Evolutionary conservation across 2,113 vertebrate species (phyloP).

Genomic region (Ptilorrhoa leucosticta): DNA sequence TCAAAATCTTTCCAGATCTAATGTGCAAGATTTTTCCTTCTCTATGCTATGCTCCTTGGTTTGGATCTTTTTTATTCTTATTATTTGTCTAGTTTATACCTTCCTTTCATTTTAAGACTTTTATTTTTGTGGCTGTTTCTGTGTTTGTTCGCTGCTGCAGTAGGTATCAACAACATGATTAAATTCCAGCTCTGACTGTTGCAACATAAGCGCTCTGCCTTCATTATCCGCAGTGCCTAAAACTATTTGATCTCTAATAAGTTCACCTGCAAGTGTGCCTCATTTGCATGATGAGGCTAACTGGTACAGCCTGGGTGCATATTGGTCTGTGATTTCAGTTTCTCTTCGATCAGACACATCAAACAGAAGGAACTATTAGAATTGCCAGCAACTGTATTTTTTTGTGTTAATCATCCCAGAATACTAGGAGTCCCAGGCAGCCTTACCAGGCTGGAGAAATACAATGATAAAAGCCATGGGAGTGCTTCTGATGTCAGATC

Average conservation of each 20-base stretch:
- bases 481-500: not conserved
- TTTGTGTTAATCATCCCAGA: slow-evolving; percentile 21
- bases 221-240: slow-evolving; percentile 52
- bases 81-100: slow-evolving; percentile 5
- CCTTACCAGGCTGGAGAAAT: not conserved
- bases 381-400: slow-evolving; percentile 25
- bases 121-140: slow-evolving; percentile 60
- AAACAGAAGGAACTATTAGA: slow-evolving; percentile 34
- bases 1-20: not conserved
- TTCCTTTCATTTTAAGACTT: slow-evolving; percentile 19
- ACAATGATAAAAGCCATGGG: not conserved
- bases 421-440: not conserved
- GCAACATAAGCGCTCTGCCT: slow-evolving; percentile 39
- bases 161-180: slow-evolving; percentile 58
- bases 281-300: slow-evolving; percentile 63
- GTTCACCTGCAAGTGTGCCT: slow-evolving; percentile 52
- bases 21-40: not conserved
- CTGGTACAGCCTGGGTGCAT: slow-evolving; percentile 57
- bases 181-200: slow-evolving; percentile 54
- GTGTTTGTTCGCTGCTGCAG: slow-evolving; percentile 14
- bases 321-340: slow-evolving; percentile 49
- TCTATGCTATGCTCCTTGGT: not conserved
- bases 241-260: slow-evolving; percentile 66
- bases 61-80: not conserved
- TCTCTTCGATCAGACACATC: slow-evolving; percentile 37